These are phyloP conservation scores for Choristoneura rosaceana DNA, from an alignment of 2,888 invertebrate genomes.

Conservation along the genomic window DNA sequence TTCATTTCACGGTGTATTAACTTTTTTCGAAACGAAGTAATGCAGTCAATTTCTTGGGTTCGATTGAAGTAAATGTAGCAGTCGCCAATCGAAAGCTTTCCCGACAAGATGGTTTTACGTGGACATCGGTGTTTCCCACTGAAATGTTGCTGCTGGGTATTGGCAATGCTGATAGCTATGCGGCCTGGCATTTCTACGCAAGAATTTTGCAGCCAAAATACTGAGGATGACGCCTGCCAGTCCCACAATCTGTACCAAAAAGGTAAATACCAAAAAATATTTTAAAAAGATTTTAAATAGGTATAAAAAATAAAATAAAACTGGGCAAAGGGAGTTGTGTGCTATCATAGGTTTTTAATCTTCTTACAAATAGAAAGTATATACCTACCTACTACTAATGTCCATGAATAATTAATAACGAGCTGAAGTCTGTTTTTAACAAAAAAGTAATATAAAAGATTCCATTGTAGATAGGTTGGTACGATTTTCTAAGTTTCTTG, in stretches of 20 bases:
- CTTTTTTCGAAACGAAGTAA: constrained; percentile 62
- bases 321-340: no score
- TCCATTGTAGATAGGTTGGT: no score
- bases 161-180: constrained; percentile 60
- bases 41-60: constrained; percentile 68
- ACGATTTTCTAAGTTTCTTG: no score
- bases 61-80: constrained; percentile 52
- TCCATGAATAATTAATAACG: no score
- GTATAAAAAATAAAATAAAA: no score
- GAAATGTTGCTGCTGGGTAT: constrained; percentile 62
- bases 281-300: no score
- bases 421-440: no score
- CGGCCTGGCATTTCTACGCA: constrained; percentile 55
- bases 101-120: constrained; percentile 64
- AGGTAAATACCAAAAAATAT: constrained; percentile 55
- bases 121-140: constrained; percentile 59
- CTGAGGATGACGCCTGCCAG: constrained; percentile 54
- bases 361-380: no score
- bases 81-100: constrained; percentile 58
- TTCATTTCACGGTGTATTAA: constrained; percentile 74
- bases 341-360: no score
- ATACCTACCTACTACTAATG: no score
- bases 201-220: constrained; percentile 62
- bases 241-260: constrained; percentile 53
- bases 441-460: no score